Base-by-base conservation (phyloP, 2,797 vertebrate genomes). In the Melanotaenia parkinsoni region DNA sequence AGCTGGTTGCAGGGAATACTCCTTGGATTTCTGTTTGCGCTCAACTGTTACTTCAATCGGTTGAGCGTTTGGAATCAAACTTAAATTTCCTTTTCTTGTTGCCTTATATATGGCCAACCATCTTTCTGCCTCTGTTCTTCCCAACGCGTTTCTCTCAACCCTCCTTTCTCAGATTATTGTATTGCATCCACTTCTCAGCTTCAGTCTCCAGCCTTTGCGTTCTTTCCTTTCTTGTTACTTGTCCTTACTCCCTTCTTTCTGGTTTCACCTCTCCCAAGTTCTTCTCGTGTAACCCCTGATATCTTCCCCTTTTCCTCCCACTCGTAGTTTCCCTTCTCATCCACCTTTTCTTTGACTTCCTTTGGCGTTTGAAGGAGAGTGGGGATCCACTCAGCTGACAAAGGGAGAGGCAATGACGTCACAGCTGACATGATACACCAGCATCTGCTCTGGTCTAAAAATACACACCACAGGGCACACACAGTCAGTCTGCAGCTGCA, bases 401-500 rank as follows among this genome's bases (percentile, higher is more conserved):
- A 88, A 86, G 79, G 77, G 81, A 88, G 86, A 89, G 82, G 74
- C 63, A 64, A 76, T 90, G 87, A 91, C 86, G 75, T 94, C 92
- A 92, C 81, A 80, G 79, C 86, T 90, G 87, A 91, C 87, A 84
- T 84, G 87, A 91, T 89, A 91, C 92, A 92, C 89, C 91, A 92
- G 91, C 93, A 93, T 94, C 93, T 94, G 93, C 90, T 91, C 70
- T 85, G 87, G 88, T 93, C 92, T 94, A 93, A 94, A 94, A 93
- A 93, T 94, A 93, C 80, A 83, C 85, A 84, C 83, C 87, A 91
- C 87, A 86, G 88, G 90, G 83, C 87, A 88, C 78, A 87, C 84
- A 81, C 81, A 89, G 89, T 81, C 86, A 83, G 87, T 89, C 86
- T 91, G 85, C 87, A 92, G 89, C 89, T 92, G 88, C 88, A 81